Evolutionary conservation across 2,113 vertebrate species (phyloP).

Genomic region (Dryoscopus gambensis): DNA sequence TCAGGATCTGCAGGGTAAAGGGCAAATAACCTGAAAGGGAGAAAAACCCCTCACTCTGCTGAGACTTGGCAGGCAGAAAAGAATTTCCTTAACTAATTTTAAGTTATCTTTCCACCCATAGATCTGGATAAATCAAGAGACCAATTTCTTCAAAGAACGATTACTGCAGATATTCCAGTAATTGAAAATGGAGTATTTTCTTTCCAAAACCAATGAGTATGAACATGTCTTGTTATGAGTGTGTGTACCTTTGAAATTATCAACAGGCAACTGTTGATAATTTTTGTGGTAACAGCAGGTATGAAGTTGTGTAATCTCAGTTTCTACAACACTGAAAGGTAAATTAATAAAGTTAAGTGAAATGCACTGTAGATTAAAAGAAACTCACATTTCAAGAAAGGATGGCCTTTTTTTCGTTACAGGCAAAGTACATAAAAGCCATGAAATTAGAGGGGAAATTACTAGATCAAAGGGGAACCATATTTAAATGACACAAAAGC

Average conservation of each 20-base stretch:
- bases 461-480: slow-evolving; percentile 3
- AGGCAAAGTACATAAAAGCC: background rate
- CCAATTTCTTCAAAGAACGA: background rate
- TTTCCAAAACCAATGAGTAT: background rate
- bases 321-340: background rate
- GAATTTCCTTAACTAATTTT: background rate
- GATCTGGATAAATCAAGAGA: background rate
- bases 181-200: background rate
- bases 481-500: background rate
- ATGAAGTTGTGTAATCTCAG: background rate
- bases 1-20: background rate
- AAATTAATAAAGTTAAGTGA: background rate
- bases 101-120: background rate
- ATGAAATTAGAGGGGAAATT: background rate
- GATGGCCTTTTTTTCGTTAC: background rate
- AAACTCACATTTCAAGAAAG: background rate
- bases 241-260: background rate
- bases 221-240: background rate
- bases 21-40: background rate
- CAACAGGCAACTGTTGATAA: background rate
- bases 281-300: background rate
- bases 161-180: background rate
- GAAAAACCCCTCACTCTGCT: background rate
- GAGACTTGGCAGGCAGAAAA: background rate
- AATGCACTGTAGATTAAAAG: background rate